Evolutionary conservation across 2,113 vertebrate genomes (phyloP).

Genomic region (Carettochelys insculpta): DNA sequence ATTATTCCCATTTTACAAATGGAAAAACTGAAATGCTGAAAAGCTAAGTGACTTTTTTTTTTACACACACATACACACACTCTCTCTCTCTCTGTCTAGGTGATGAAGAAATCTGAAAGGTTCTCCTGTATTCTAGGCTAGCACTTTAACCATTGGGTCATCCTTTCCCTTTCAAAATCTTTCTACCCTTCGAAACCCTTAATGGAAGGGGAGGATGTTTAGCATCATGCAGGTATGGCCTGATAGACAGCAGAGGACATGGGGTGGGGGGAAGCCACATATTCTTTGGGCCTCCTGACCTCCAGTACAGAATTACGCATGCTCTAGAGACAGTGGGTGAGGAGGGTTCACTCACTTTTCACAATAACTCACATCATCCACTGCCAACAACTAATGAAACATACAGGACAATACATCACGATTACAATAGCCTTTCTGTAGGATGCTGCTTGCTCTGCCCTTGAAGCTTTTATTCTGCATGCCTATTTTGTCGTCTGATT

Average conservation of each 20-base stretch:
- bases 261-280: not conserved
- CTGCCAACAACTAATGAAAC: not conserved
- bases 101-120: not conserved
- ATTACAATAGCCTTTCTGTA: not conserved
- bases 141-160: rapidly evolving
- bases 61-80: too few species aligned
- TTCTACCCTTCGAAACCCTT: not conserved
- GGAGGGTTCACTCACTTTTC: not conserved
- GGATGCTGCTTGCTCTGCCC: not conserved
- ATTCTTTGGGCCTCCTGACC: not conserved
- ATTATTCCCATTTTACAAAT: not conserved
- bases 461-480: not conserved
- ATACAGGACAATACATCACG: not conserved
- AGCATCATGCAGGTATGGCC: not conserved
- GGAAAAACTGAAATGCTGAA: not conserved
- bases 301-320: not conserved
- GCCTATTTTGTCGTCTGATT: not conserved
- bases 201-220: not conserved
- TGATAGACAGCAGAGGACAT: not conserved
- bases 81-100: not conserved
- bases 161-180: not conserved
- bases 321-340: not conserved
- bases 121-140: not conserved
- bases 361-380: not conserved
- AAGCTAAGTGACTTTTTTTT: not conserved